Evolutionary conservation across 2,888 invertebrate species (phyloP), one percentile per base, ranked within the genome.

Genomic region (Neria commutata): DNA sequence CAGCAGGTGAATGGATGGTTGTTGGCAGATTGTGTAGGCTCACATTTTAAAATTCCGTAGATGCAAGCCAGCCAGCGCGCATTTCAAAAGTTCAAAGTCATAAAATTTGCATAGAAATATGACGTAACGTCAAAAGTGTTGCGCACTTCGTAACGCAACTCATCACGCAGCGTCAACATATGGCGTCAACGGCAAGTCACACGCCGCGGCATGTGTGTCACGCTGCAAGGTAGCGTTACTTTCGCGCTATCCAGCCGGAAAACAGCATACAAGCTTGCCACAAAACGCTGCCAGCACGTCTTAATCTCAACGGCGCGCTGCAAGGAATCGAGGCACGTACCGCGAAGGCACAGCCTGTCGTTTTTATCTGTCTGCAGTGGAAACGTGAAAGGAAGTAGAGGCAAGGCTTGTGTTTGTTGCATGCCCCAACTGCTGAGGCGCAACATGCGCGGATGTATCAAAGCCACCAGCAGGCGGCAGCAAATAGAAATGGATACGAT

Each of bases 71-170:
- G n/a, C n/a, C n/a, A n/a, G n/a, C n/a, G n/a, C n/a, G 11, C 29
- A 29, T 29, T 11, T 8, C 6, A 29, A 4, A 37, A 47, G 47
- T 47, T 47, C 47, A 47, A 47, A 25, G 6, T 47, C 47, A 24
- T 47, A 47, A 47, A n/a, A 23, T 24, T 24, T 47, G 47, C 47
- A 24, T 24, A 11, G n/a, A 47, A 47, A 47, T 17, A 47, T 37
- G 37, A 47, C 24, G 25, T 14, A 17, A 6, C 23, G 10, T 24
- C 17, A 10, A 37, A 37, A 37, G 29, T 11, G 29, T 29, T 29
- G 11, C 6, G 29, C 29, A 29, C 11, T 14, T 5, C 5, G 21
- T 37, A 17, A 37, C 16, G 29, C 17, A 29, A 17, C 26, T 29
- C 49, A 49, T n/a, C 26, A 5, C 3, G 16, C 16, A 29, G 26